Evolutionary conservation across 2,113 vertebrate genomes (phyloP), one percentile per base, ranked within the genome.

Genomic region (Galemys pyrenaicus): DNA sequence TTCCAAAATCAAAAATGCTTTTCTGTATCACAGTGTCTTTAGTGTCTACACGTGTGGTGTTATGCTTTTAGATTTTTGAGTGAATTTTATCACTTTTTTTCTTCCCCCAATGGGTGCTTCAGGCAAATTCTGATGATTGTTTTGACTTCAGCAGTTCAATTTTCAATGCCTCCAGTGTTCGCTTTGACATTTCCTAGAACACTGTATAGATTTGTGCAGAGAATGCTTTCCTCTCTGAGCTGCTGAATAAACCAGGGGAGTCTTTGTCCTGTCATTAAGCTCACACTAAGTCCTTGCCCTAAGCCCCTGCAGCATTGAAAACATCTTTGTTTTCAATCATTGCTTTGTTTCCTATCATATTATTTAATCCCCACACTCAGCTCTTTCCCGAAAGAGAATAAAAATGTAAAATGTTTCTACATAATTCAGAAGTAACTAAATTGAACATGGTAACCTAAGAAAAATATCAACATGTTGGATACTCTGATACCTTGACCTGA

Each of bases 401-500:
- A 77, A 86, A 28, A 64, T 73, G 5, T 44, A 32, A 80, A 87
- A 41, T 67, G 26, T 80, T 83, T 60, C 49, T 77, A 6, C 13
- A 71, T 87, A 28, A 79, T 70, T 70, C 41, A 75, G 37, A 89
- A 65, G 68, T 51, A 93, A 64, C 75, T 83, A 80, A 74, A 60
- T 74, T 4, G n/a, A 80, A 54, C 67, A 20, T n/a, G 79, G 77
- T 89, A 37, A 51, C 32, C 24, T 80, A 70, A 81, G 54, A 77
- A 56, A 68, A 56, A 71, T 11, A 26, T 8, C 32, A 68, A 22
- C 41, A 60, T 60, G 46, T 77, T 60, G 49, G 6, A 77, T 84
- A 91, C 35, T 91, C 15, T 70, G 44, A 84, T 78, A 93, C 49
- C 35, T 84, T 87, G 87, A 93, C 54, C 84, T 64, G 24, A 81